Base-by-base conservation (phyloP, 1,140 invertebrate species). In the Achatina immaculata region DNA sequence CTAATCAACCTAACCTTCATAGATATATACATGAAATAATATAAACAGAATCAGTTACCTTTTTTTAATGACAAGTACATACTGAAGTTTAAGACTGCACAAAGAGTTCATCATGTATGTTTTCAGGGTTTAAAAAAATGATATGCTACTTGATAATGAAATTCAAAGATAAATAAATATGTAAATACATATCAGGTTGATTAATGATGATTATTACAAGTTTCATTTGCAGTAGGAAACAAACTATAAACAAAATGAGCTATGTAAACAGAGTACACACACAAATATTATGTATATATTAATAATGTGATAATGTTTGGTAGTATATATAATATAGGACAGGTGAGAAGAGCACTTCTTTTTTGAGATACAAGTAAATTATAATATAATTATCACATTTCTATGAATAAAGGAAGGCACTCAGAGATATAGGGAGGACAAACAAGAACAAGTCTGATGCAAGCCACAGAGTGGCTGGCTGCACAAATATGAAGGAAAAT, bases 171-270 rank as follows among this genome's bases (percentile, higher is more conserved):
- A 43, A 43, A 72, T 48, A 40, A 34, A 74, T 45, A 45, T n/a
- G 42, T 48, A 34, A 34, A 51, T 28, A 34, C 31, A 24, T 21
- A 45, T n/a, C 16, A 69, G 66, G 40, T 34, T 68, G 14, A 68
- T 68, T 40, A 42, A 45, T 71, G 38, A 6, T 38, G 3, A n/a
- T n/a, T n/a, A n/a, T n/a, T n/a, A n/a, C n/a, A n/a, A n/a, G n/a
- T 1, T 71, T n/a, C n/a, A 71, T 1, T 16, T 7, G 11, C 34
- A 40, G 38, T 1, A 71, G 92, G 98, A 96, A 0, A 98, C 98
- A 92, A 99, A 99, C 58, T 31, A 34, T 28, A 62, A 3, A 31
- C 1, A n/a, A 62, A 62, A 62, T 31, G 28, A 62, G 1, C 31
- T 62, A 62, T 31, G 1, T 31, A n/a, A 14, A 62, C 58, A 62